Percentiles rank a stretch among this genome's conserved stretches.
These are phyloP conservation scores for Rhorus exstirpatorius DNA, from an alignment of 2,888 invertebrate species.

Conservation along the genomic window DNA sequence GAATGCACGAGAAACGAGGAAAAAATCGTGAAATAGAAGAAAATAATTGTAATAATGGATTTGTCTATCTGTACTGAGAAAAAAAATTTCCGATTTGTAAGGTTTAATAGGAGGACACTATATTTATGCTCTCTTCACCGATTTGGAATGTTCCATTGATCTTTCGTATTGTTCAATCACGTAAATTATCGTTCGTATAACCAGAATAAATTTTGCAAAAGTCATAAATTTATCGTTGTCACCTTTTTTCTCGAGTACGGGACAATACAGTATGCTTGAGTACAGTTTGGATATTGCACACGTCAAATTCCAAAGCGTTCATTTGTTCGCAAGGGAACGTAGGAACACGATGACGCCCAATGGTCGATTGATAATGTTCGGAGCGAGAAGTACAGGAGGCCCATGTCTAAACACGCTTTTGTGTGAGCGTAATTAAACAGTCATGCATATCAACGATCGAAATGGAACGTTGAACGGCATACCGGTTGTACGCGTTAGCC, in stretches of 20 bases:
- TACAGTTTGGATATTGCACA: not conserved
- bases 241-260: too few relatives aligned
- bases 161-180: too few relatives aligned
- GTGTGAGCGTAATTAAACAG: slow-evolving; percentile 78
- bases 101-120: too few relatives aligned
- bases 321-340: not conserved
- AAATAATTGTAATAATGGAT: slow-evolving; percentile 21
- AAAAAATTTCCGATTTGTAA: too few relatives aligned
- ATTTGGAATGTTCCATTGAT: too few relatives aligned
- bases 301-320: not conserved
- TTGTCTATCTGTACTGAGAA: slow-evolving; percentile 1
- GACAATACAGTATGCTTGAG: too few relatives aligned
- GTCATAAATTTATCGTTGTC: too few relatives aligned
- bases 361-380: slow-evolving; percentile 38
- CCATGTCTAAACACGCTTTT: slow-evolving; percentile 74
- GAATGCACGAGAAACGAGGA: not conserved
- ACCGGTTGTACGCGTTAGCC: slow-evolving; percentile 5
- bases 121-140: too few relatives aligned
- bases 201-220: too few relatives aligned
- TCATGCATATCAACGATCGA: slow-evolving; percentile 67
- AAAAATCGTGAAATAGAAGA: not conserved
- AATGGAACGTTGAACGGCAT: slow-evolving; percentile 63
- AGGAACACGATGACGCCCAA: not conserved
- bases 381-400: slow-evolving; percentile 10
- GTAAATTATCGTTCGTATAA: too few relatives aligned